Evolutionary conservation across 2,888 invertebrate species (phyloP), one percentile per base, ranked within the genome.

Genomic region (Gonocerus acuteangulatus): DNA sequence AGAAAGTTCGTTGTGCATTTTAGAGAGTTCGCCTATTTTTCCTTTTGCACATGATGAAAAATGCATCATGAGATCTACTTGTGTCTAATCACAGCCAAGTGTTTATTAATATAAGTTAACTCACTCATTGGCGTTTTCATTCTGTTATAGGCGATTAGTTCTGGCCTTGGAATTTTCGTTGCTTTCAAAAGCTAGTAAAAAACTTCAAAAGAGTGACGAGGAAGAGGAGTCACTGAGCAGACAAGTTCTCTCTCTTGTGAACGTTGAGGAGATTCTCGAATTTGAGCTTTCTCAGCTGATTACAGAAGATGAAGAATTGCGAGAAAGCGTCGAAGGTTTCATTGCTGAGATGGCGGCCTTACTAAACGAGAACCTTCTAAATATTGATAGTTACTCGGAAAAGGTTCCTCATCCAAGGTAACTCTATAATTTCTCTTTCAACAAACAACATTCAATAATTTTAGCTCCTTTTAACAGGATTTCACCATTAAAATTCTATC

Each of bases 201-300:
- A 22, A 6, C n/a, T 44, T 16, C 23, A 1, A 11, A 18, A 22
- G 4, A n/a, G 15, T 6, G n/a, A 39, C 9, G 39, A 39, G 4
- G 60, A 49, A 52, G 60, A 60, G 9, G 60, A 51, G 27, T 44
- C 60, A 21, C 48, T 65, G 9, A 56, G 57, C 13, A 44, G 61
- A 15, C 57, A 57, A 16, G 60, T 67, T 13, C 32, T 62, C 15
- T 58, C 57, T 15, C 48, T 62, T 15, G 7, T 65, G 1, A 13
- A 49, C 9, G 49, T 61, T 9, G 39, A 22, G 2, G 32, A 58
- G 2, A 47, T 67, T 11, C 60, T 67, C 11, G 62, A 65, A 13
- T 64, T 61, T 42, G 67, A 67, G 51, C 49, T 66, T 7, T 62
- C 66, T 0, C 62, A 60, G n/a, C 27, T 63, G n/a, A 48, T 62